Evolutionary conservation across 2,888 invertebrate genomes (phyloP).

Genomic region (Geotrupes spiniger): DNA sequence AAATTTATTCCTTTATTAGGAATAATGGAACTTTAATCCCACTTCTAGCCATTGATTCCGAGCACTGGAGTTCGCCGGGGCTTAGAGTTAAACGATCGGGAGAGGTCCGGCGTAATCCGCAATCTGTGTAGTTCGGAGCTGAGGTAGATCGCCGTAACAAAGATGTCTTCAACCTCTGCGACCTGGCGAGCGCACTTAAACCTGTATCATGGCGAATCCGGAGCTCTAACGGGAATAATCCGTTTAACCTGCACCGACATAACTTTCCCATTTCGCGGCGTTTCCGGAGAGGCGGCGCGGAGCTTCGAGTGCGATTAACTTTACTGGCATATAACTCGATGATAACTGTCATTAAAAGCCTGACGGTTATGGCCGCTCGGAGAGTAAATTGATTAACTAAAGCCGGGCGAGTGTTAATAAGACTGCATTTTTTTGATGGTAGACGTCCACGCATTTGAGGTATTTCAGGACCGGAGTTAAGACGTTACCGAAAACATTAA

Average conservation of each 20-base stretch:
- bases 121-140: slow-evolving; percentile 31
- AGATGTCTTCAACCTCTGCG: slow-evolving; percentile 26
- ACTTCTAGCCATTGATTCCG: slow-evolving; percentile 4
- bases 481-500: too few relatives aligned
- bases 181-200: slow-evolving; percentile 25
- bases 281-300: slow-evolving; percentile 26
- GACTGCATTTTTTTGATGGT: slow-evolving; percentile 20
- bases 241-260: slow-evolving; percentile 50
- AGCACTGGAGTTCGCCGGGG: not conserved
- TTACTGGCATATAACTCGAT: slow-evolving; percentile 42
- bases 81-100: slow-evolving; percentile 7
- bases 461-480: not conserved
- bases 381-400: slow-evolving; percentile 44
- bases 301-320: slow-evolving; percentile 38
- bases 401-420: slow-evolving; percentile 40
- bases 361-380: slow-evolving; percentile 35
- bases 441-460: too few relatives aligned
- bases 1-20: not conserved
- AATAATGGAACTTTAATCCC: slow-evolving; percentile 1
- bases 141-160: slow-evolving; percentile 23
- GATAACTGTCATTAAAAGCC: slow-evolving; percentile 45
- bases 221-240: slow-evolving; percentile 41
- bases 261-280: slow-evolving; percentile 49
- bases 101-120: slow-evolving; percentile 32
- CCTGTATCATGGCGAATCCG: slow-evolving; percentile 28